A percentile compares a stretch with the other conserved stretches of the same genome.
Evolutionary conservation across 1,140 invertebrate genomes (phyloP).

Genomic region (Lepidotrigona ventralis): DNA sequence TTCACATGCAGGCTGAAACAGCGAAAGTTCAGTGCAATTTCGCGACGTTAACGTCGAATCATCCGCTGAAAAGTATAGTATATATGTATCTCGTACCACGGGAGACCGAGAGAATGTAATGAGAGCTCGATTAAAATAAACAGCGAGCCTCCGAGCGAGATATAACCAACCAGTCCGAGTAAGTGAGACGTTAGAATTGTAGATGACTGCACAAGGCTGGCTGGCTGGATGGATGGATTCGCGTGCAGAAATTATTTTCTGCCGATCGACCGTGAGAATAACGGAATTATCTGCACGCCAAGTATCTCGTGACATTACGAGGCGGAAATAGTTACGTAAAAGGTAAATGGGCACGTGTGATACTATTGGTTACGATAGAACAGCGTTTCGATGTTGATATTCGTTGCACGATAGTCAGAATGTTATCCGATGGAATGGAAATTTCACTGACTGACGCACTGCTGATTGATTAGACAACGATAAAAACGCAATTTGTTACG

Average conservation of each 20-base stretch:
- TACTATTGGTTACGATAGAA: background rate
- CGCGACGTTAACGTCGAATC: background rate
- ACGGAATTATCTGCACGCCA: slow-evolving; percentile 27
- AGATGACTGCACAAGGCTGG: background rate
- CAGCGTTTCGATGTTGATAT: background rate
- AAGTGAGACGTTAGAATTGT: background rate
- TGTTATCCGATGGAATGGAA: background rate
- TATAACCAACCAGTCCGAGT: background rate
- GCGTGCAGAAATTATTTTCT: slow-evolving; percentile 19
- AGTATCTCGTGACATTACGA: slow-evolving; percentile 15
- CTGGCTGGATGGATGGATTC: background rate
- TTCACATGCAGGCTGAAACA: slow-evolving; percentile 18
- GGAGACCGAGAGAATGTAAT: background rate
- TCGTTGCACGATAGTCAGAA: background rate
- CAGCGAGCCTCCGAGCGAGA: background rate
- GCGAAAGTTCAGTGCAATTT: background rate
- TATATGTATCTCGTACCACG: too few species aligned
- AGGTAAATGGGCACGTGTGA: background rate
- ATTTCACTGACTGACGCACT: background rate
- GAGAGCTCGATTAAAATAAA: background rate
- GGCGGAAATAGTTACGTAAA: slow-evolving; percentile 12
- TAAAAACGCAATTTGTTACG: background rate
- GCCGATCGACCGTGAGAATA: slow-evolving; percentile 26
- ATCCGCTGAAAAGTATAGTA: too few species aligned
- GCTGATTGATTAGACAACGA: background rate